Evolutionary conservation across 2,797 vertebrate genomes (phyloP), one percentile per base, ranked within the genome.

Genomic region (Odontamblyopus rebecca): DNA sequence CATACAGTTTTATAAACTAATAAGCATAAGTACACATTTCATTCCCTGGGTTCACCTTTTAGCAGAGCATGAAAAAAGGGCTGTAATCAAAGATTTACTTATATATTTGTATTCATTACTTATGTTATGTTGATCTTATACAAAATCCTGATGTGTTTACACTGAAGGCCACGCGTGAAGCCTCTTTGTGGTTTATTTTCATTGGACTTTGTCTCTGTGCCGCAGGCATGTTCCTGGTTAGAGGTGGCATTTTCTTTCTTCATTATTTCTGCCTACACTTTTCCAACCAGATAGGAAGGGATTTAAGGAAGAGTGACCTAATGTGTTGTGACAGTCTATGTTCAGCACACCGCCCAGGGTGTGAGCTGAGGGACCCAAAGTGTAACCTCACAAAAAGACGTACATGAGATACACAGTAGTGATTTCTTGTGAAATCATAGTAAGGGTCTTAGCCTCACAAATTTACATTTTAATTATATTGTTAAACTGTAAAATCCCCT

Each of bases 201-300:
- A 7, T 75, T 63, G 73, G 50, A 65, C 79, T 62, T 81, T 71
- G 44, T 60, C 68, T 30, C 69, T 38, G 50, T 3, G 84, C 85
- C 79, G 68, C 71, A 32, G 75, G 88, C 87, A 1, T 82, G 81
- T 89, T 89, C 76, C 80, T 86, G 81, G 80, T 82, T 82, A 83
- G 84, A 83, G 86, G 87, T 89, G 88, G 82, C 80, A 77, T 89
- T 88, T 88, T 85, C 83, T 82, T 85, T 82, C 86, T 79, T 88
- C 79, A 79, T 88, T 87, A 89, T 73, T 73, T 48, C 80, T 57
- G 74, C 90, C 87, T 81, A 88, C 88, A 73, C 82, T 76, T 82
- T 83, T 73, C 82, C 78, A 74, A 71, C 74, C 82, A 72, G 81
- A 90, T 82, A 62, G 82, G 71, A 73, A 72, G 78, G 85, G 87